Base-by-base conservation (phyloP, 2,888 invertebrate species). In the Sialis fuliginosa region DNA sequence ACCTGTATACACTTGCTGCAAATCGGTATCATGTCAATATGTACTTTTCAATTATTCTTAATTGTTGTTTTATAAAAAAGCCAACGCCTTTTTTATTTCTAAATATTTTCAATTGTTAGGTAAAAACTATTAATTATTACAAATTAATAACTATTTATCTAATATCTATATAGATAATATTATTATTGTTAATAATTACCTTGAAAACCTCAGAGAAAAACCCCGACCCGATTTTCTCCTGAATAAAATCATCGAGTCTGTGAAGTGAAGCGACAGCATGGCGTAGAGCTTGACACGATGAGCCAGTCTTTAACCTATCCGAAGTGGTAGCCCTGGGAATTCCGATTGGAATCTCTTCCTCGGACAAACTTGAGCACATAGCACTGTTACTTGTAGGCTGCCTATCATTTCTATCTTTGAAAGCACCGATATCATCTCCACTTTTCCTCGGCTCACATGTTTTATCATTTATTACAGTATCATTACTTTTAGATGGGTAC, bases 151-250 rank as follows among this genome's bases (percentile, higher is more conserved):
- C 22, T 22, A 22, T 4, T 22, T 22, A 22, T 22, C 22, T 22
- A 2, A 22, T 22, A 22, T 22, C 22, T 22, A 22, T 22, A 22
- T 22, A 22, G 22, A 22, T 22, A 22, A 2, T 22, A 22, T 22
- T 22, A 4, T 2, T 22, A 22, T 22, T 22, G 37, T 41, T n/a
- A 41, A 4, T 32, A 66, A 77, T 74, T 70, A 95, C 96, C 86
- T 95, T 95, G 70, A 87, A 95, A 52, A 96, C 95, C 71, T 93
- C 91, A 5, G 95, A 95, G 72, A 95, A 96, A 70, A 96, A 96
- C 52, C 96, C 96, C 45, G 82, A 75, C 43, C 95, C 96, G 59
- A 96, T 88, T 68, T 88, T 88, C 67, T 92, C 92, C 63, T 84
- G 77, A 54, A 80, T 74, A 67, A 96, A 95, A 72, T 96, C 95